Base-by-base conservation (phyloP, 92 coral and sea anemone species). In the Siderastrea radians region DNA sequence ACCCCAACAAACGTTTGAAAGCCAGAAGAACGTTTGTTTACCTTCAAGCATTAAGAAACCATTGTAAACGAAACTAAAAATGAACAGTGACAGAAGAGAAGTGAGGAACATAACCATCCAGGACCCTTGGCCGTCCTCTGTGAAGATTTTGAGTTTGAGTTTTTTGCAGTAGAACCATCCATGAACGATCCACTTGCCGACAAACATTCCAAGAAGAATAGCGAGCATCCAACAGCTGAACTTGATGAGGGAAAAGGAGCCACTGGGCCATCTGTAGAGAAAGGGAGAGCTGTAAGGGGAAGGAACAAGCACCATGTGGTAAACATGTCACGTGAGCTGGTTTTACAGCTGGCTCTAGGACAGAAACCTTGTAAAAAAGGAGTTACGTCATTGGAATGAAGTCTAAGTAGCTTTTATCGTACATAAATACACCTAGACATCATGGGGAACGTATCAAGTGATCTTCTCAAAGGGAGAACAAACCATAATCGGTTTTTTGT, bases 71-170 rank as follows among this genome's bases (percentile, higher is more conserved):
- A 90, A 93, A 50, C 96, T 94, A 79, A 95, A 95, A 63, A 93
- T 83, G 67, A 90, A 95, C 11, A 95, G 92, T 38, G 91, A 95
- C 55, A 95, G 48, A n/a, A 95, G 81, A 13, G 95, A 89, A 13
- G 98, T 78, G 11, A 95, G 71, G 72, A 95, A 93, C 96, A 95
- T 95, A 12, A 95, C 90, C 96, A 95, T 91, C 98, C 98, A 95
- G 2, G 98, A 93, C 1, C 98, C 98, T 61, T 95, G 98, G 3
- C 98, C 98, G 45, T 95, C 98, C 52, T 95, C 98, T 7, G 96
- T 95, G 44, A 91, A 95, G 63, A 95, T 91, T 85, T 93, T 95
- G 4, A 95, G 94, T 54, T 88, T 90, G 45, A 95, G 88, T 47
- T 88, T 91, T 50, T 90, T 88, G 57, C 98, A 95, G 86, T 93